Evolutionary conservation across 2,888 invertebrate species (phyloP).

Genomic region (Caenorhabditis doughertyi): DNA sequence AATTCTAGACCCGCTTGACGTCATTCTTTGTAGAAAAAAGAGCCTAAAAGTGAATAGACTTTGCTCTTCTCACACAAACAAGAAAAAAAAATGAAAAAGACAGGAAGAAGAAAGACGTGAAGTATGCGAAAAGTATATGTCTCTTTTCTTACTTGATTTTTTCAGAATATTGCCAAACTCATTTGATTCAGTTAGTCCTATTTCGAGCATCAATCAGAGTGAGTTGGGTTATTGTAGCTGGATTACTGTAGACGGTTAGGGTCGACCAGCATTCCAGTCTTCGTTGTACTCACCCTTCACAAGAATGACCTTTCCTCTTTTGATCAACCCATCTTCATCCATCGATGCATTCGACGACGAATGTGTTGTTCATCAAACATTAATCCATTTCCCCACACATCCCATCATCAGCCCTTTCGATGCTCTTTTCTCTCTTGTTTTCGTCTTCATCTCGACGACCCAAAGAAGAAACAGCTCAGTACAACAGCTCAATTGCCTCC

Average conservation of each 20-base stretch:
- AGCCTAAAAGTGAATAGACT: constrained; percentile 18
- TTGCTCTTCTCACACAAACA: not conserved
- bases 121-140: constrained; percentile 4
- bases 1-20: constrained; percentile 55
- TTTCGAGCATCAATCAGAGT: no score
- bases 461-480: constrained; percentile 12
- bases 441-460: constrained; percentile 30
- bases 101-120: no score
- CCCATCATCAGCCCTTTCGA: not conserved
- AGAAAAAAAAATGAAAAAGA: not conserved
- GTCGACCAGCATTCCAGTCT: no score
- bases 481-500: constrained; percentile 5
- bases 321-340: constrained; percentile 1
- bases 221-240: no score
- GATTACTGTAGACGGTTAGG: no score
- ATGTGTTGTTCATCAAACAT: constrained; percentile 49
- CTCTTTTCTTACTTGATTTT: no score
- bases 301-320: constrained; percentile 20
- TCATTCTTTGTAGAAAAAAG: constrained; percentile 18
- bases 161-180: no score
- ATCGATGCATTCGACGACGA: no score
- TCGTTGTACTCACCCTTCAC: no score
- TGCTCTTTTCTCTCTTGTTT: not conserved
- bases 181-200: no score
- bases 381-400: constrained; percentile 26